Evolutionary conservation across 2,797 vertebrate genomes (phyloP).

Genomic region (Anolis apletophallus): DNA sequence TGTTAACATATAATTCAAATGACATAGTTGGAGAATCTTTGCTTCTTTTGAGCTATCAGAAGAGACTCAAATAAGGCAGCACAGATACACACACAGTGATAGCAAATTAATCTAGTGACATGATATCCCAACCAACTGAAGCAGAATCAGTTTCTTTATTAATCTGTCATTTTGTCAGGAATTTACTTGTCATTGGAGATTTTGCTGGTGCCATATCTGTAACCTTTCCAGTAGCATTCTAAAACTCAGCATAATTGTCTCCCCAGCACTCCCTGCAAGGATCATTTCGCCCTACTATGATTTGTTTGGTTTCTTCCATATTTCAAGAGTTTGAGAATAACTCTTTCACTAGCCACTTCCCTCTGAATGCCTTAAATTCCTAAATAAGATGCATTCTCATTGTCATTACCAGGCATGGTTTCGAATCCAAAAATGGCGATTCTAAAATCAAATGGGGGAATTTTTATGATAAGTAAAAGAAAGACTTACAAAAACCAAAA

Average conservation of each 20-base stretch:
- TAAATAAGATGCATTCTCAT: neutral
- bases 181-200: rapidly evolving
- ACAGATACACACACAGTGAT: neutral
- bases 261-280: neutral
- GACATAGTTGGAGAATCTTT: neutral
- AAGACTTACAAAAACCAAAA: too few species aligned
- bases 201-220: neutral
- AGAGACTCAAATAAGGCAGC: neutral
- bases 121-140: neutral
- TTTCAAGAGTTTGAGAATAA: slow-evolving; percentile 4
- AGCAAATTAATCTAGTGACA: neutral
- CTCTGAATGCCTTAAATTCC: neutral
- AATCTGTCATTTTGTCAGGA: neutral
- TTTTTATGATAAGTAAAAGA: too few species aligned
- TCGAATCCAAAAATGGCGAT: too few species aligned
- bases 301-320: neutral
- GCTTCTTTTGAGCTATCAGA: neutral
- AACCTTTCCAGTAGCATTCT: neutral
- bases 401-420: too few species aligned
- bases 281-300: neutral
- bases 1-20: neutral
- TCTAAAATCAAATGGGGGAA: too few species aligned
- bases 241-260: neutral
- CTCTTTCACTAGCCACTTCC: rapidly evolving
- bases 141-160: neutral